Conservation (phyloP, 2,797 vertebrate genomes). For the Agapornis canus region DNA sequence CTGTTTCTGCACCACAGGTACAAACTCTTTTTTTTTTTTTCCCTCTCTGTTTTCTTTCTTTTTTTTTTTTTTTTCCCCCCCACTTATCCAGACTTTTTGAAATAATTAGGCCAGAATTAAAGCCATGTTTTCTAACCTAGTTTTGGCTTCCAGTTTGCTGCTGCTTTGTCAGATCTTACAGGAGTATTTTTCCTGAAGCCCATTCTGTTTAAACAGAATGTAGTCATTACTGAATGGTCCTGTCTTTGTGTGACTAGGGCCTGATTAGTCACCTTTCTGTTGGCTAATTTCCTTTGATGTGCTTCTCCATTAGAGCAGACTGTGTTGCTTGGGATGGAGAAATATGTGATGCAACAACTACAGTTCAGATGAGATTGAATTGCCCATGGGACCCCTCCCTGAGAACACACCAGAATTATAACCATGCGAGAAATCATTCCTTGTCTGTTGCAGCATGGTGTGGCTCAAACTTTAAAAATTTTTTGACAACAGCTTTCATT, state of each 20-base stretch:
- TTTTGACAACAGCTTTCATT: not conserved
- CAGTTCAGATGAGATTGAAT: not conserved
- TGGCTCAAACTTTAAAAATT: not conserved
- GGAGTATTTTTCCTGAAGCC: not conserved
- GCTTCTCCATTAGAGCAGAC: not conserved
- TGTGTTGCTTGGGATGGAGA: not conserved
- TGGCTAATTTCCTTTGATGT: not conserved
- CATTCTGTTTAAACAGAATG: not conserved
- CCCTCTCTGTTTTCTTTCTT: too few relatives aligned
- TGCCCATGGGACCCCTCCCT: not conserved
- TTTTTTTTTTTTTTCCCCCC: accelerated
- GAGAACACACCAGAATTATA: not conserved
- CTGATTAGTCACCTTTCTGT: not conserved
- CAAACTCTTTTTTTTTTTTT: not conserved
- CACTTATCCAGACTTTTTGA: not conserved
- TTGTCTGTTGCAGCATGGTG: not conserved
- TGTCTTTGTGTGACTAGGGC: not conserved
- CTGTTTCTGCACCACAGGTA: not conserved
- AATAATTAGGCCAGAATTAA: not conserved
- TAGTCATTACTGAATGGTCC: not conserved
- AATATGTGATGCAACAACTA: not conserved
- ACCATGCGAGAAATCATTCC: not conserved
- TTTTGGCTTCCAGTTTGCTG: not conserved
- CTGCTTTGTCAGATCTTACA: not conserved
- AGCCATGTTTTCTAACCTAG: not conserved